Percentiles rank a stretch among this genome's conserved stretches.
These are phyloP conservation scores for Euura saliciscinereae DNA, from an alignment of 1,140 invertebrate genomes.

Conservation along the genomic window DNA sequence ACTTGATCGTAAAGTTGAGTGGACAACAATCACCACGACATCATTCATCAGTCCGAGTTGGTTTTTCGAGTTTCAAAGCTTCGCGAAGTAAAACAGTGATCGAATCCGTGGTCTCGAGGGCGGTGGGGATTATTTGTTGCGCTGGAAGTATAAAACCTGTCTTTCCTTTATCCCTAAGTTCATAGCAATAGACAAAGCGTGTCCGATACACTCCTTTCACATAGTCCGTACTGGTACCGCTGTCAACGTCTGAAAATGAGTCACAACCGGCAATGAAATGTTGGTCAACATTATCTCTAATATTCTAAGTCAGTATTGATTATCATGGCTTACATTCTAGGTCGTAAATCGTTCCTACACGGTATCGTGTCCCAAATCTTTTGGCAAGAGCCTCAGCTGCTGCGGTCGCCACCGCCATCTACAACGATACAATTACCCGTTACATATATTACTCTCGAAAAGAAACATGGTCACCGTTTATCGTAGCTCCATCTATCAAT, in stretches of 20 bases:
- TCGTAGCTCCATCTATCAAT: no score
- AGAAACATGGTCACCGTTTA: no score
- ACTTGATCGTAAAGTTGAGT: no score
- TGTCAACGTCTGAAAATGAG: not conserved
- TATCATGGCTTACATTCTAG: conserved; percentile 46
- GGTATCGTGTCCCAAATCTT: conserved; percentile 65
- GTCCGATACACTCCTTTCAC: not conserved
- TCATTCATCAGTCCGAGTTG: no score
- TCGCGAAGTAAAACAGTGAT: not conserved
- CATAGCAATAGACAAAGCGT: not conserved
- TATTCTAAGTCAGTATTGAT: not conserved
- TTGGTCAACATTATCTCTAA: no score
- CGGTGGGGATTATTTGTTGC: not conserved
- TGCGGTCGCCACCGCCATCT: not conserved
- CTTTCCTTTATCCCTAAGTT: not conserved
- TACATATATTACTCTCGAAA: no score
- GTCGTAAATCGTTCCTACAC: conserved; percentile 56
- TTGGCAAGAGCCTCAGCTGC: conserved; percentile 58
- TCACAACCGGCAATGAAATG: not conserved
- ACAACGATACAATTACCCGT: no score
- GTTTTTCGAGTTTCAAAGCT: not conserved
- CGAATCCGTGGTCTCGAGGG: not conserved
- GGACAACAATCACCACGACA: no score
- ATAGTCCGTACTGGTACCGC: not conserved
- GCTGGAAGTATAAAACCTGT: not conserved